Conservation (phyloP, 2,888 invertebrate species). For the Charanyca ferruginea region DNA sequence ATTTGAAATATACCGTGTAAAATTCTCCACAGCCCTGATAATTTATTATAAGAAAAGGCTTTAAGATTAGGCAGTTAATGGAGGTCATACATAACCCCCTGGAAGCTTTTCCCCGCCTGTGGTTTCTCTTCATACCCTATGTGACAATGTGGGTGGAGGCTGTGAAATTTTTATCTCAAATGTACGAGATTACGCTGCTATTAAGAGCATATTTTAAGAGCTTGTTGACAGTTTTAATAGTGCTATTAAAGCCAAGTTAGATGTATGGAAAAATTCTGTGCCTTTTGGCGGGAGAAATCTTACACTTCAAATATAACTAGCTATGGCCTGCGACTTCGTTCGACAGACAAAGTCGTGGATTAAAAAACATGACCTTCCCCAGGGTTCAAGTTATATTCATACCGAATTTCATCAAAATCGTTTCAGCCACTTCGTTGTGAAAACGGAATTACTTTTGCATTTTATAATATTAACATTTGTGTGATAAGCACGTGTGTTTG, state of each 20-base stretch:
- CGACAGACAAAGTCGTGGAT: no score
- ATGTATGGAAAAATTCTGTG: conserved; percentile 35
- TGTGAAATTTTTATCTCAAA: conserved; percentile 54
- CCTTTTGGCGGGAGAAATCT: conserved; percentile 24
- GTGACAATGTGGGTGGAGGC: conserved; percentile 53
- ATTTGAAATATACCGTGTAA: conserved; percentile 72
- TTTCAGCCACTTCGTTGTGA: no score
- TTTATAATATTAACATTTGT: no score
- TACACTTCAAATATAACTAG: no score
- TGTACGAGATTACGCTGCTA: conserved; percentile 54
- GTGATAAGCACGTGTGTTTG: no score
- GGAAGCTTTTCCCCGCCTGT: conserved; percentile 61
- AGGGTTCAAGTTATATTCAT: no score
- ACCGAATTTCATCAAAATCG: no score
- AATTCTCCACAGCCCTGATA: conserved; percentile 76
- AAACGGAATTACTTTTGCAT: no score
- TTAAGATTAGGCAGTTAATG: conserved; percentile 85
- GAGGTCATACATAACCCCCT: conserved; percentile 82
- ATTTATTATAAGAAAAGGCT: conserved; percentile 84
- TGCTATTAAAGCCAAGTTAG: conserved; percentile 40
- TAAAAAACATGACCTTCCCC: no score
- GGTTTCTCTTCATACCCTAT: conserved; percentile 57
- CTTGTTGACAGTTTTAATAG: conserved; percentile 58
- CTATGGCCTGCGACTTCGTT: no score
- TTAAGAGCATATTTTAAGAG: conserved; percentile 51